Evolutionary conservation across 2,797 vertebrate genomes (phyloP), one percentile per base, ranked within the genome.

Genomic region (Chelidonichthys spinosus): DNA sequence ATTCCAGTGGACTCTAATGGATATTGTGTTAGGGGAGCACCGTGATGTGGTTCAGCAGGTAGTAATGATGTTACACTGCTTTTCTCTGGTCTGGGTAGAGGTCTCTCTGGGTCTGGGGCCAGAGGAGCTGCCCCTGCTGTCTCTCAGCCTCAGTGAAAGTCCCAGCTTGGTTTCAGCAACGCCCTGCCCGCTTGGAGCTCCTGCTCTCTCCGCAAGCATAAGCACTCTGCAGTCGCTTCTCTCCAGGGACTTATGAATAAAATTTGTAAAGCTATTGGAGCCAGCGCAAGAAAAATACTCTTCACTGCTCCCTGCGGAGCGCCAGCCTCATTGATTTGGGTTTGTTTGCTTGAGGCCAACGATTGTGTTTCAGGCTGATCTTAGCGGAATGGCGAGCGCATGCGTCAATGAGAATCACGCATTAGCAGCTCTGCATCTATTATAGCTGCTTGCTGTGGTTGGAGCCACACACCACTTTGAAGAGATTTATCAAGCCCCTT

Each of bases 401-500:
- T 61, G 59, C 84, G 78, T 89, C 82, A 56, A 65, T 72, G 84
- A 67, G 66, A 84, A 70, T 60, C 84, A 89, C 78, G 83, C 82
- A 76, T 87, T 85, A 83, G 67, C 86, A 40, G 74, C 84, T 84
- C 79, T 44, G 84, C 85, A 82, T 85, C 83, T 87, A 72, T 89
- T 89, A 87, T 77, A 87, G 81, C 87, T 37, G 76, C 79, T 84
- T 40, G 73, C 82, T 59, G 59, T 35, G 66, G 81, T 74, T 74
- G 68, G 59, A 85, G 77, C 83, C 88, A 87, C 79, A 79, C 76
- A 52, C 64, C 77, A 82, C 89, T 87, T 92, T 90, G 80, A 76
- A 44, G 76, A 84, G 88, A 88, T 85, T 88, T 88, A 87, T 86
- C 87, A 87, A 85, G 85, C 73, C 7, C 72, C 85, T 87, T 84